Conservation (phyloP, 2,113 vertebrate species). For the Poecile atricapillus region DNA sequence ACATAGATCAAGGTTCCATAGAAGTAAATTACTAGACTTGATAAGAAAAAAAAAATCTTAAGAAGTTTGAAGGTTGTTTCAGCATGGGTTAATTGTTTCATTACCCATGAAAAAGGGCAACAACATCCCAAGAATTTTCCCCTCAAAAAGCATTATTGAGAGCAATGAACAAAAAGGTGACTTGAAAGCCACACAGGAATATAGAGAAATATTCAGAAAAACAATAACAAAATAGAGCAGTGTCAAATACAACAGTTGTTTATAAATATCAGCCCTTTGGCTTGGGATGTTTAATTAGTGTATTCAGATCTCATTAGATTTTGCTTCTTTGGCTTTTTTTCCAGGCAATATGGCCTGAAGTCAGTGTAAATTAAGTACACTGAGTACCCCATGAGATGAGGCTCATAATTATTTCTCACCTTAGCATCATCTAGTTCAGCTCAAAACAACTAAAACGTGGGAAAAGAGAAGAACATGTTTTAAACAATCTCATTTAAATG, state of each 20-base stretch:
- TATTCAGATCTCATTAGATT: background rate
- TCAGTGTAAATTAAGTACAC: conserved; percentile 21
- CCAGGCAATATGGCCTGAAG: background rate
- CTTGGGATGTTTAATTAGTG: conserved; percentile 16
- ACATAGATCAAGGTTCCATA: conserved; percentile 59
- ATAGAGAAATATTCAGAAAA: background rate
- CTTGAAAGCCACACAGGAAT: background rate
- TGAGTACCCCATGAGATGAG: background rate
- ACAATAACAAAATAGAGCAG: background rate
- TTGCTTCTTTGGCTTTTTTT: background rate
- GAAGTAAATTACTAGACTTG: conserved; percentile 40
- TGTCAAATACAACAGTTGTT: background rate
- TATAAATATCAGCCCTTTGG: background rate
- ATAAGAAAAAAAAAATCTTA: conserved; percentile 18
- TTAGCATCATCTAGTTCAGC: background rate
- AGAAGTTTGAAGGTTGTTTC: conserved; percentile 34
- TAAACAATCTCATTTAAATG: background rate
- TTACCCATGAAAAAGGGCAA: background rate
- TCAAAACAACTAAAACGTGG: background rate
- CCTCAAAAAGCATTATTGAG: background rate
- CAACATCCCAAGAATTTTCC: background rate
- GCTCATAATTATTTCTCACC: conserved; percentile 26
- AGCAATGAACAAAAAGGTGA: background rate
- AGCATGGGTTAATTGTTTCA: conserved; percentile 35
- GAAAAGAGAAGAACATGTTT: background rate